Evolutionary conservation across 1,140 invertebrate genomes (phyloP).

Genomic region (Onthophagus taurus): DNA sequence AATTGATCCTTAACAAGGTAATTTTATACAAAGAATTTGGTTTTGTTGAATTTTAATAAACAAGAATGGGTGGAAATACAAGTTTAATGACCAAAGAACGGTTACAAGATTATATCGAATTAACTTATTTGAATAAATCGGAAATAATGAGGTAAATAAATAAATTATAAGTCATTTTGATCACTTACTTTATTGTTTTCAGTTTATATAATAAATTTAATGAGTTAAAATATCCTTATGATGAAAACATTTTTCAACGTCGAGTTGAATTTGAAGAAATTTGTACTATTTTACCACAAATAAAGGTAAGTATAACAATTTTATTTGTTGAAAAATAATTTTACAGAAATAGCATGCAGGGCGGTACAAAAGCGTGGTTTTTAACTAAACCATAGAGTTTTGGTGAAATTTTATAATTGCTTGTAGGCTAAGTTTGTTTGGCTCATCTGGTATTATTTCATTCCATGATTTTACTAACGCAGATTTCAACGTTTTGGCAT

Average conservation of each 20-base stretch:
- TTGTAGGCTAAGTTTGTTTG: no score
- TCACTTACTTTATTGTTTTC: slow-evolving; percentile 19
- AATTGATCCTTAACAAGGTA: no score
- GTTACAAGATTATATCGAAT: slow-evolving; percentile 44
- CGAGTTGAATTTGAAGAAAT: slow-evolving; percentile 41
- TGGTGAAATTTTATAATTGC: no score
- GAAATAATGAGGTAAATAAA: slow-evolving; percentile 48
- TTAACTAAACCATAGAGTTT: no score
- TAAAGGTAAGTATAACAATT: slow-evolving; percentile 38
- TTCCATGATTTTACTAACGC: no score
- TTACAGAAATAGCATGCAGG: no score
- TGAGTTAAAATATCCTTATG: slow-evolving; percentile 37
- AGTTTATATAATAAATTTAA: slow-evolving; percentile 48
- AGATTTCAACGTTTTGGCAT: no score
- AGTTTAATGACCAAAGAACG: slow-evolving; percentile 42
- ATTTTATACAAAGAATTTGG: no score
- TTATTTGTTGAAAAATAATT: not conserved
- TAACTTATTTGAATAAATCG: slow-evolving; percentile 47
- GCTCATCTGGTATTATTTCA: no score
- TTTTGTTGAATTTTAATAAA: no score
- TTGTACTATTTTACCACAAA: slow-evolving; percentile 43
- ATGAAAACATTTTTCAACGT: slow-evolving; percentile 38
- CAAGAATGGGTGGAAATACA: slow-evolving; percentile 39
- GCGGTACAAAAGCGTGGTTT: no score
- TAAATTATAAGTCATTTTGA: slow-evolving; percentile 11